phyloP scores from a whole-genome alignment of 2,113 vertebrate genomes.

The Hydrolagus affinis region DNA sequence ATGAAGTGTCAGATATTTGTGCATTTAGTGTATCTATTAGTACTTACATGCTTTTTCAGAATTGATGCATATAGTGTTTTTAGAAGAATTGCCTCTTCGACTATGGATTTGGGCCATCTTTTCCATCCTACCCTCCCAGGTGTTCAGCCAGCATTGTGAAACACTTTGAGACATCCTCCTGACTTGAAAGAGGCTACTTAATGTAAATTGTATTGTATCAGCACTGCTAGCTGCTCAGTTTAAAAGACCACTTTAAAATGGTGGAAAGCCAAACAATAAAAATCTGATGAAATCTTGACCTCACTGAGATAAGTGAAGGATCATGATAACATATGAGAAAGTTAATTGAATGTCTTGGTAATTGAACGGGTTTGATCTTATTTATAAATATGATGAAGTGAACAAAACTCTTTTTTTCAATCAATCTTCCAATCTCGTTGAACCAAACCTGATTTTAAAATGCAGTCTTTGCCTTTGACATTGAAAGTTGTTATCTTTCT shows the following conservation, averaged over 20 bases:
- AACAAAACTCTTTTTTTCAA: background rate
- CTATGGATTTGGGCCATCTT: no score
- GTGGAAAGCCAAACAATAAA: constrained; percentile 1
- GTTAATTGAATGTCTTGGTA: background rate
- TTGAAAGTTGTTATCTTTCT: background rate
- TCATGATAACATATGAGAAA: background rate
- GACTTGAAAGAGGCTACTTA: no score
- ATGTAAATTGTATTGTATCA: no score
- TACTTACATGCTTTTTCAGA: no score
- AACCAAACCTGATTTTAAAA: constrained; percentile 1
- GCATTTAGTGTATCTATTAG: background rate
- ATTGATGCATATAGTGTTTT: no score
- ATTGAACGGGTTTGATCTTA: no score
- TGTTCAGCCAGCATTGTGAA: no score
- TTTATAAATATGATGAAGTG: background rate
- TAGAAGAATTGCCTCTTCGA: no score
- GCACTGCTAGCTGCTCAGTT: background rate
- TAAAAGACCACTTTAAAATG: background rate
- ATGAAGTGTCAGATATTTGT: background rate
- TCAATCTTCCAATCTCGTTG: background rate
- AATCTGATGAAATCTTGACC: background rate
- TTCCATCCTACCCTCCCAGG: no score
- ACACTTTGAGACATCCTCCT: no score
- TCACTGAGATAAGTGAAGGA: background rate
- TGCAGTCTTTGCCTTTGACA: background rate